These are phyloP conservation scores for Octonoba sinensis DNA, from an alignment of 2,888 invertebrate genomes.

Conservation along the genomic window DNA sequence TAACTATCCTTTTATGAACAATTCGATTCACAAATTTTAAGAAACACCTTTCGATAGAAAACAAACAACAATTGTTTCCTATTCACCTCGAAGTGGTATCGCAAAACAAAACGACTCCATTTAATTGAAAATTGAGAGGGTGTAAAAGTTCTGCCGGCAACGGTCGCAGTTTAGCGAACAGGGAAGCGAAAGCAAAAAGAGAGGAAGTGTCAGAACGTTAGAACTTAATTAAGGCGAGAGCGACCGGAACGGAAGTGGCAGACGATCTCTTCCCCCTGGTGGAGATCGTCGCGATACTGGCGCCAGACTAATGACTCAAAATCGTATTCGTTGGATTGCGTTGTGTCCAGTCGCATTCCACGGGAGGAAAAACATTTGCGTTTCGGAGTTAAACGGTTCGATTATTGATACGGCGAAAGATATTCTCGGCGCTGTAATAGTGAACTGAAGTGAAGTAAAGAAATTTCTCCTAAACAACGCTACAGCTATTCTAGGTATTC, in stretches of 20 bases:
- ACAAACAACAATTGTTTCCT: no score
- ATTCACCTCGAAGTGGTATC: no score
- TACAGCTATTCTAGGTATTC: no score
- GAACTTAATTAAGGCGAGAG: constrained; percentile 42
- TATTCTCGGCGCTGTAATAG: no score
- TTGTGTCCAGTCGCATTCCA: constrained; percentile 15
- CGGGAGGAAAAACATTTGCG: constrained; percentile 10
- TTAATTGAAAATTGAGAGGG: constrained; percentile 16
- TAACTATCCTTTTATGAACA: no score
- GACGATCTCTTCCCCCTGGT: constrained; percentile 36
- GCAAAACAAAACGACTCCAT: no score
- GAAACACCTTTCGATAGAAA: no score
- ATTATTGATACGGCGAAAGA: constrained; percentile 14
- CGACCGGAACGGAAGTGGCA: constrained; percentile 46
- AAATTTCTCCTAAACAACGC: no score
- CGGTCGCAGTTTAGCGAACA: neutral
- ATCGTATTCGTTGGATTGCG: constrained; percentile 11
- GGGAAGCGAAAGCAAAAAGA: constrained; percentile 7
- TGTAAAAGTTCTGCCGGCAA: neutral
- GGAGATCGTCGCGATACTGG: constrained; percentile 45
- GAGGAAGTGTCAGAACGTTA: constrained; percentile 49
- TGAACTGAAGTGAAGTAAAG: no score
- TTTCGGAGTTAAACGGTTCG: constrained; percentile 1
- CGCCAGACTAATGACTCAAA: constrained; percentile 60
- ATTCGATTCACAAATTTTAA: no score